Conservation (phyloP, 2,113 vertebrate genomes). For the Petroica traversi region DNA sequence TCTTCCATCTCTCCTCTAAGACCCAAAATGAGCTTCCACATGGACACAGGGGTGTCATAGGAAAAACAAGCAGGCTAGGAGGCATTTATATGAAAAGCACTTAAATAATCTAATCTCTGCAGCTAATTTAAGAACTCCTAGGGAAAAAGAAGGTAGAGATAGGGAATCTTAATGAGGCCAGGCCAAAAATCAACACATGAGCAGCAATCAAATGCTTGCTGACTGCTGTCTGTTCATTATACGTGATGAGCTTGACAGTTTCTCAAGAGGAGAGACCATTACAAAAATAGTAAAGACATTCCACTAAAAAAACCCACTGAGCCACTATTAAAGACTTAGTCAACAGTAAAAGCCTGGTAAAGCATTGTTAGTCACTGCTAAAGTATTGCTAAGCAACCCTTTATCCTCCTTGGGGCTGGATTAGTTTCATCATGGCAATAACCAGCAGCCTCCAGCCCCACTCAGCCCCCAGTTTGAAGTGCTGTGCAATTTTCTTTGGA, state of each 20-base stretch:
- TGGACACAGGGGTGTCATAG: not conserved
- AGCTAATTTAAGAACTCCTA: conserved; percentile 51
- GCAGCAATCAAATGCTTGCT: conserved; percentile 27
- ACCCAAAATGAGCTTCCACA: not conserved
- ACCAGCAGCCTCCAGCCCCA: not conserved
- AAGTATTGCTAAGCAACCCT: conserved; percentile 64
- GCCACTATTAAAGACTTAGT: conserved; percentile 34
- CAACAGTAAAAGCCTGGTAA: conserved; percentile 26
- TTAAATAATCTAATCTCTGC: conserved; percentile 57
- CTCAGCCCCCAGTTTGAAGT: not conserved
- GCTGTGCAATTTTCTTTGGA: not conserved
- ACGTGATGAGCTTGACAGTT: conserved; percentile 47
- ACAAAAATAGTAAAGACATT: conserved; percentile 24
- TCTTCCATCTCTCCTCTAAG: not conserved
- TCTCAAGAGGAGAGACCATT: conserved; percentile 46
- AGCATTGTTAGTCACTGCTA: conserved; percentile 50
- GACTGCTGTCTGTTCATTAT: conserved; percentile 47
- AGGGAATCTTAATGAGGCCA: conserved; percentile 51
- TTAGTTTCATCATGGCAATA: not conserved
- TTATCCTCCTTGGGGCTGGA: conserved; percentile 42
- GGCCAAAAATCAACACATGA: conserved; percentile 36
- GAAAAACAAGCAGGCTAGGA: not conserved
- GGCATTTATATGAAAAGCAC: conserved; percentile 18
- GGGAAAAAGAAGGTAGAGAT: conserved; percentile 33
- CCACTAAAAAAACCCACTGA: conserved; percentile 34